Percentiles rank a stretch among this genome's conserved stretches.
phyloP scores from a whole-genome alignment of 2,888 invertebrate genomes.

The Limnephilus auricula region DNA sequence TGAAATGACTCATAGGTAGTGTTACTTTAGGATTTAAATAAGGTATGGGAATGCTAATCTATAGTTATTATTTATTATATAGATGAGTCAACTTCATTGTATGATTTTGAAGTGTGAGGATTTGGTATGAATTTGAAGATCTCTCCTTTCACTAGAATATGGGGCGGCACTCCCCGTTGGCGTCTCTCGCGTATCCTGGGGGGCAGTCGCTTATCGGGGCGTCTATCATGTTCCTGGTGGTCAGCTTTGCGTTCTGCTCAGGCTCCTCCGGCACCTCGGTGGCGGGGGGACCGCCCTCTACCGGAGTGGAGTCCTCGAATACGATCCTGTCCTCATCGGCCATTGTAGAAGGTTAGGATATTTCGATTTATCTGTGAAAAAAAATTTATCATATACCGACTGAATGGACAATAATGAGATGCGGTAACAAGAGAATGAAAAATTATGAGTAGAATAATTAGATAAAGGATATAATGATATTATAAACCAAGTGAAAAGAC shows the following conservation, averaged over 20 bases:
- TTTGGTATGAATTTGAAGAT: too few relatives aligned
- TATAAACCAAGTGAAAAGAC: too few relatives aligned
- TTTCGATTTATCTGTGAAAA: neutral
- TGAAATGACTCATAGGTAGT: too few relatives aligned
- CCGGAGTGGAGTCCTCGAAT: conserved; percentile 21
- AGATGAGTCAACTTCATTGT: neutral
- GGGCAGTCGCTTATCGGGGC: conserved; percentile 30
- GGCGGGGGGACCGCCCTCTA: neutral
- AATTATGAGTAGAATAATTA: too few relatives aligned
- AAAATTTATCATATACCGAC: neutral
- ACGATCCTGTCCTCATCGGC: conserved; percentile 13
- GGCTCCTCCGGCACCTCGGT: neutral
- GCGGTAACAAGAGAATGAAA: too few relatives aligned
- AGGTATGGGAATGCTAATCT: too few relatives aligned
- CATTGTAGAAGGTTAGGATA: neutral
- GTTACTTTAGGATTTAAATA: too few relatives aligned
- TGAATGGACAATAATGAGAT: too few relatives aligned
- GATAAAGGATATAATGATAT: too few relatives aligned
- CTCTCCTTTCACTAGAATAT: conserved; percentile 9
- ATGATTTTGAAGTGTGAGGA: neutral
- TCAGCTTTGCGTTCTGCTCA: neutral
- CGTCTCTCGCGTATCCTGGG: conserved; percentile 29
- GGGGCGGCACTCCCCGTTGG: neutral
- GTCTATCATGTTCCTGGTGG: conserved; percentile 46
- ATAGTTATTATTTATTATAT: too few relatives aligned